Percentiles rank a stretch among this genome's conserved stretches.
Conservation (phyloP, 2,888 invertebrate genomes). For the Amphipoea lucens region DNA sequence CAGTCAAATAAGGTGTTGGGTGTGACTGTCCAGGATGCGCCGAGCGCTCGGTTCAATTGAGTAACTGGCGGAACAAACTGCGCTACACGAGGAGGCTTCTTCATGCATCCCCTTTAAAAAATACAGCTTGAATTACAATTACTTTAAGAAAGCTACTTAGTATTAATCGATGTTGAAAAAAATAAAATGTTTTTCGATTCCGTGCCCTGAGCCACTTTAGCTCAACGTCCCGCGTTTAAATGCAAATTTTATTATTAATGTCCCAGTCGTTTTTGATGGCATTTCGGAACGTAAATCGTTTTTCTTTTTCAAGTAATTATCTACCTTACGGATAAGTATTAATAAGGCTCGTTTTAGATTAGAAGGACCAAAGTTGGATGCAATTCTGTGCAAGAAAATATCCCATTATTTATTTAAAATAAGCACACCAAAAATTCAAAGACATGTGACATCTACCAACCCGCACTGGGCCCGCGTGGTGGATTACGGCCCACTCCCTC, state of each 20-base stretch:
- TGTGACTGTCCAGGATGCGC: too few species aligned
- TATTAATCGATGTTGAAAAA: neutral
- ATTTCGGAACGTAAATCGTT: conserved; percentile 8
- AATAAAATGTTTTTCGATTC: neutral
- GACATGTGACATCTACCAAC: too few species aligned
- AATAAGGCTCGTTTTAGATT: neutral
- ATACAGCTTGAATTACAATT: too few species aligned
- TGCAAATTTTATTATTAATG: conserved; percentile 49
- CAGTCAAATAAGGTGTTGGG: too few species aligned
- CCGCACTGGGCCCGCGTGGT: too few species aligned
- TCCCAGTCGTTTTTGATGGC: conserved; percentile 28
- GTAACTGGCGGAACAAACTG: too few species aligned
- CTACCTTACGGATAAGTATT: neutral
- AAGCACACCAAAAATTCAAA: too few species aligned
- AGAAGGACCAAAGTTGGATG: neutral
- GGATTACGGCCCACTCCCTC: too few species aligned
- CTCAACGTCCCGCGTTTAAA: conserved; percentile 16
- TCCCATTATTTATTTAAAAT: too few species aligned
- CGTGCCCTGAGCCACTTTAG: conserved; percentile 12
- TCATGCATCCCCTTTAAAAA: too few species aligned
- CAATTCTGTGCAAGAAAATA: neutral
- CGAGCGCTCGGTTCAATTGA: too few species aligned
- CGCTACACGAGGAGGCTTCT: too few species aligned
- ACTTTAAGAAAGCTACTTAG: neutral
- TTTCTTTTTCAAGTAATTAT: neutral